Evolutionary conservation across 2,113 vertebrate species (phyloP).

Genomic region (Suricata suricatta): DNA sequence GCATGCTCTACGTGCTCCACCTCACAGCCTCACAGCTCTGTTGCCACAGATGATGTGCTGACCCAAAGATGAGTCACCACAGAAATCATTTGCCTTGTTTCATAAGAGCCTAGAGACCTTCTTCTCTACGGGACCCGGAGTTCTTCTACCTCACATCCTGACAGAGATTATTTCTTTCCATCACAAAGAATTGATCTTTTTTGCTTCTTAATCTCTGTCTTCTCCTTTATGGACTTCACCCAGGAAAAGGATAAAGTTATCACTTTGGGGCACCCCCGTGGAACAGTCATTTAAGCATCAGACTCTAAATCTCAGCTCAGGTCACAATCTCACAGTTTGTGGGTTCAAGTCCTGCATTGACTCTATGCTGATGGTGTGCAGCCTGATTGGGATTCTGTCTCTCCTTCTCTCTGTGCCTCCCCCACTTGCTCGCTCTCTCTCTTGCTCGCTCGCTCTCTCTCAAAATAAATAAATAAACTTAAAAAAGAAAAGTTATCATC

Average conservation of each 20-base stretch:
- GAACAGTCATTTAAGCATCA: too few species aligned
- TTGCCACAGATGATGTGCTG: background rate
- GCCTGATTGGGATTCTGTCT: too few species aligned
- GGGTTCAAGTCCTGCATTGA: too few species aligned
- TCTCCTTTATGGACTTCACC: background rate
- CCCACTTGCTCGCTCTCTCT: too few species aligned
- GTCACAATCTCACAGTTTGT: too few species aligned
- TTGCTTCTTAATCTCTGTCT: background rate
- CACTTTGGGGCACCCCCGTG: background rate
- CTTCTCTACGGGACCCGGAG: background rate
- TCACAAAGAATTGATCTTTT: background rate
- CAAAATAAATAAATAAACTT: too few species aligned
- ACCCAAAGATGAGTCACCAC: background rate
- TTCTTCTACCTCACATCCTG: background rate
- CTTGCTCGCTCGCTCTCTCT: too few species aligned
- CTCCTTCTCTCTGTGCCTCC: too few species aligned
- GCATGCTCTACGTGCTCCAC: rapidly evolving
- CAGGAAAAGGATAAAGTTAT: background rate
- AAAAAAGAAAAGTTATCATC: background rate
- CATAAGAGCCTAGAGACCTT: background rate
- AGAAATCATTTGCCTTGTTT: background rate
- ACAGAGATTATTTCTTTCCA: background rate
- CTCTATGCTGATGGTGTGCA: too few species aligned
- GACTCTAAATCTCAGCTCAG: too few species aligned
- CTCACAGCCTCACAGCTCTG: background rate